A percentile compares a stretch with the other conserved stretches of the same genome.
These are phyloP conservation scores for Lycocerus yunnanus DNA, from an alignment of 2,888 invertebrate genomes.

Conservation along the genomic window DNA sequence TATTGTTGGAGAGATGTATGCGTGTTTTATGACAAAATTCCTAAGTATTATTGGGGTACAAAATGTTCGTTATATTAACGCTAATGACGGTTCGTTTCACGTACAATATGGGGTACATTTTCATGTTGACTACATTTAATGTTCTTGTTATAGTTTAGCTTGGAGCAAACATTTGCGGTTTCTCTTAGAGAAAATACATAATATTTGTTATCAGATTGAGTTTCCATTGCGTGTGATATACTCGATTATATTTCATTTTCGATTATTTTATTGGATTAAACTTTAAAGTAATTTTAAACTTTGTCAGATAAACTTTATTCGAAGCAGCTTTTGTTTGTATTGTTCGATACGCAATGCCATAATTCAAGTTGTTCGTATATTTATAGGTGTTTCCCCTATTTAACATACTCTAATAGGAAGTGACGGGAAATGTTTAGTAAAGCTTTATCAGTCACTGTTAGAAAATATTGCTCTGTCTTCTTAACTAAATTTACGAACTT, in stretches of 20 bases:
- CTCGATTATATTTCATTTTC: constrained; percentile 22
- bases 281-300: constrained; percentile 1
- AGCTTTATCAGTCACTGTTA: constrained; percentile 48
- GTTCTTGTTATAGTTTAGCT: constrained; percentile 10
- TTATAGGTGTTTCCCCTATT: background rate
- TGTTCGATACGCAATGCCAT: background rate
- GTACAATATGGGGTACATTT: constrained; percentile 16
- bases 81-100: constrained; percentile 11
- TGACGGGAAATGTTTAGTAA: constrained; percentile 38
- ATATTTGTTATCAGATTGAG: constrained; percentile 21
- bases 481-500: background rate
- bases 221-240: constrained; percentile 25
- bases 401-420: constrained; percentile 33
- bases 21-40: background rate
- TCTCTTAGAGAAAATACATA: constrained; percentile 20
- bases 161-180: constrained; percentile 11
- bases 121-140: constrained; percentile 20
- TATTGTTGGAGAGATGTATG: background rate
- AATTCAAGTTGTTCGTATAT: background rate
- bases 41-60: background rate
- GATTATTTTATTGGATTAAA: constrained; percentile 12
- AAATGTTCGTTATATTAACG: constrained; percentile 20
- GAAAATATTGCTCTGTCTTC: constrained; percentile 41
- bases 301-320: background rate
- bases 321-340: background rate